A percentile compares a stretch with the other conserved stretches of the same genome.
Conservation (phyloP, 2,113 vertebrate genomes). For the Lampris megalopsis region DNA sequence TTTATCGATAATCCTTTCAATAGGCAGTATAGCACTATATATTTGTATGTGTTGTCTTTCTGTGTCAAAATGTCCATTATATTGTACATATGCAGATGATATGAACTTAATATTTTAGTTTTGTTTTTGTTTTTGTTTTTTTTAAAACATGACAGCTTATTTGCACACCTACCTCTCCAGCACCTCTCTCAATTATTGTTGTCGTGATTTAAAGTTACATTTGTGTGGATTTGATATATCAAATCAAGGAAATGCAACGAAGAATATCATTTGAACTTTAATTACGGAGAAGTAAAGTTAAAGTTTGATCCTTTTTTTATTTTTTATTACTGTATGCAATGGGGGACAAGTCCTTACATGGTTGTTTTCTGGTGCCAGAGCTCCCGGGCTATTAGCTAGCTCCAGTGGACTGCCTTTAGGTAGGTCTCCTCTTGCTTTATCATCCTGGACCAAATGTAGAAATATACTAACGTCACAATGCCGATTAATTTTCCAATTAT, state of each 20-base stretch:
- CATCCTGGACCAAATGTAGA: slow-evolving; percentile 58
- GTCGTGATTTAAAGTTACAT: slow-evolving; percentile 65
- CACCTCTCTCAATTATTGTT: slow-evolving; percentile 47
- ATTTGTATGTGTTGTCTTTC: slow-evolving; percentile 74
- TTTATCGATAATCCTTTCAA: slow-evolving; percentile 75
- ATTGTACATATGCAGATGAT: slow-evolving; percentile 79
- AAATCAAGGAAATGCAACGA: slow-evolving; percentile 53
- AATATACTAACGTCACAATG: slow-evolving; percentile 6
- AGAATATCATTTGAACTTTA: slow-evolving; percentile 31
- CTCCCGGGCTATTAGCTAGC: slow-evolving; percentile 17
- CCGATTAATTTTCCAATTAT: slow-evolving; percentile 1
- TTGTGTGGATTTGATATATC: slow-evolving; percentile 51
- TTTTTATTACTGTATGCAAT: slow-evolving; percentile 50
- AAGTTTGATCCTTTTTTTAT: neutral
- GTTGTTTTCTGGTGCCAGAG: slow-evolving; percentile 47
- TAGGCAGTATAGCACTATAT: slow-evolving; percentile 61
- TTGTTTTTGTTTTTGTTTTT: slow-evolving; percentile 67
- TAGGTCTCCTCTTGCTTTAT: slow-evolving; percentile 39
- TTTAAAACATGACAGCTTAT: slow-evolving; percentile 73
- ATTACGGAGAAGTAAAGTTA: slow-evolving; percentile 32
- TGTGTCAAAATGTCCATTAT: slow-evolving; percentile 76
- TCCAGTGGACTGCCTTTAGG: slow-evolving; percentile 16
- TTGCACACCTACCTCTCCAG: slow-evolving; percentile 83
- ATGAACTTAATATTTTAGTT: slow-evolving; percentile 66
- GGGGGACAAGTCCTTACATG: slow-evolving; percentile 21